Percentiles rank a stretch among this genome's conserved stretches.
These are phyloP conservation scores for Seira ritae DNA, from an alignment of 2,888 invertebrate genomes.

Conservation along the genomic window DNA sequence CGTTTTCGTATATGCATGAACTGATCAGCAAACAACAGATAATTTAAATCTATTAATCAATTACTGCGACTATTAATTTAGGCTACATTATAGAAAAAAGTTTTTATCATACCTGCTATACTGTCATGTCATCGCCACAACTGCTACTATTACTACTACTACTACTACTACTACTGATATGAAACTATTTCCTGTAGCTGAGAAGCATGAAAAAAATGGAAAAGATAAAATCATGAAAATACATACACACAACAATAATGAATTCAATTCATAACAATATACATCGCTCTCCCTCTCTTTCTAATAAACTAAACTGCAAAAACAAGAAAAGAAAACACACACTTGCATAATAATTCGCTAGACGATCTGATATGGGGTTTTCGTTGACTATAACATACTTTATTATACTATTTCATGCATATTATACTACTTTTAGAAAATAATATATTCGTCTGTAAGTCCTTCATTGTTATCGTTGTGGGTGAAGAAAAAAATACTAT, in stretches of 20 bases:
- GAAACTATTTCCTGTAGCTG: not conserved
- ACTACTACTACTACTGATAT: not conserved
- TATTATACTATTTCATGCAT: conserved; percentile 39
- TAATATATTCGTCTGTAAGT: conserved; percentile 43
- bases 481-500: conserved; percentile 46
- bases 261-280: not conserved
- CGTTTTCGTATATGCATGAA: conserved; percentile 42
- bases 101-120: too few relatives aligned
- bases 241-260: conserved; percentile 11
- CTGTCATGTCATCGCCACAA: conserved; percentile 1
- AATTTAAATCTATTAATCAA: not conserved
- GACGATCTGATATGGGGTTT: not conserved
- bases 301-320: not conserved
- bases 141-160: conserved; percentile 17
- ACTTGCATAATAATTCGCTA: conserved; percentile 28
- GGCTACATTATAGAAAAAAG: not conserved
- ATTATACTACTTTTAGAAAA: conserved; percentile 1
- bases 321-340: not conserved
- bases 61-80: conserved; percentile 21
- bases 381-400: conserved; percentile 28
- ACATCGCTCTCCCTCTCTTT: not conserved
- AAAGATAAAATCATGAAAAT: not conserved
- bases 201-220: conserved; percentile 24
- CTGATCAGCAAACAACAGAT: conserved; percentile 24
- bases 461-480: conserved; percentile 64